Base-by-base conservation (phyloP, 1,140 invertebrate genomes). In the Orius insidiosus region DNA sequence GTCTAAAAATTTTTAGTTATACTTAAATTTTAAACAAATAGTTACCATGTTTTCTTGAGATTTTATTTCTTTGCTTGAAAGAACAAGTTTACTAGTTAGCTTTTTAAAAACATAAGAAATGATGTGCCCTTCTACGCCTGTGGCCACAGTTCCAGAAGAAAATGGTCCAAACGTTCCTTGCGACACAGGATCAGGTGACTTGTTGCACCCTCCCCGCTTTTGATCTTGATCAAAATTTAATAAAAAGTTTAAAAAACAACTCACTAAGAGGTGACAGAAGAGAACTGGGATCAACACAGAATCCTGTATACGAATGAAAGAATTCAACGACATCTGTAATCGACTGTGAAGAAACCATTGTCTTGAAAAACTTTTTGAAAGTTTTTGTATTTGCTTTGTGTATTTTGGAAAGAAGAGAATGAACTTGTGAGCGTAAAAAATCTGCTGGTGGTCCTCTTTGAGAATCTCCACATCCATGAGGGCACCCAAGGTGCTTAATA, bases 281-380 rank as follows among this genome's bases (percentile, higher is more conserved):
- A 3, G 78, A 75, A 50, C 75, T 75, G 18, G 86, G 84, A 63
- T 96, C 92, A 39, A 86, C 72, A 64, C 95, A 99, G 61, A 92
- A 98, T 11, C 88, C 89, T 33, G 95, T 73, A 56, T 95, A 90
- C 4, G 90, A 75, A 63, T 99, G 95, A 37, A 98, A 80, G 57
- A 95, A 86, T 56, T 97, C 92, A 2, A 98, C 61, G 8, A 95
- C 73, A 43, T 92, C 87, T 2, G 75, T 65, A 14, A 96, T 64
- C 0, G 82, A 72, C 24, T 81, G 75, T 3, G 70, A 71, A 39
- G 74, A 75, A 0, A 95, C 77, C 63, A 88, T 80, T 35, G 80
- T 71, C 48, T 75, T 71, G 10, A 97, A 64, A 51, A 83, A 92
- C 34, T 70, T 69, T 30, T 88, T 85, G 55, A 85, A 85, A 46